Percentiles rank a stretch among this genome's conserved stretches.
Evolutionary conservation across 2,888 invertebrate genomes (phyloP).

Genomic region (Erpobdella octoculata): DNA sequence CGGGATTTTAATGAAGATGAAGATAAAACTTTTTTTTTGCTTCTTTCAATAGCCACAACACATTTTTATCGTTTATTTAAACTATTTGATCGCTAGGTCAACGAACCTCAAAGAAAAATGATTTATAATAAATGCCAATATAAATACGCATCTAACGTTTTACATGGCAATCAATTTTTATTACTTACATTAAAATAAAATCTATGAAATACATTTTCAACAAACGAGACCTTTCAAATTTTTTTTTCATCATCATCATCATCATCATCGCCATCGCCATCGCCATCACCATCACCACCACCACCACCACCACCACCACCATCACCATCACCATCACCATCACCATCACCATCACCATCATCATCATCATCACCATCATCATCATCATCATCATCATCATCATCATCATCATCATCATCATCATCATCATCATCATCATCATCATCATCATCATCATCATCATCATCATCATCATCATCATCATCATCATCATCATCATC

Average conservation of each 20-base stretch:
- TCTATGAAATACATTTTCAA: no score
- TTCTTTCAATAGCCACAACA: no score
- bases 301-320: background rate
- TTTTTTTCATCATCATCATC: background rate
- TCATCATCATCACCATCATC: slow-evolving; percentile 2
- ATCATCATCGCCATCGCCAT: slow-evolving; percentile 9
- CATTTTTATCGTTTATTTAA: no score
- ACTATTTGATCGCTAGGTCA: no score
- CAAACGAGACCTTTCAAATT: no score
- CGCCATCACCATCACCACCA: background rate
- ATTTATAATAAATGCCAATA: no score
- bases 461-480: slow-evolving; percentile 31
- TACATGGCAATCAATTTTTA: no score
- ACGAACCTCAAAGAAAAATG: no score
- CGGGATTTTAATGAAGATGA: no score
- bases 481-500: slow-evolving; percentile 20
- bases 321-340: slow-evolving; percentile 1
- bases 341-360: slow-evolving; percentile 8
- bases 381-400: slow-evolving; percentile 8
- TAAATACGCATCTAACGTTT: no score
- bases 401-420: slow-evolving; percentile 27
- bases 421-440: slow-evolving; percentile 30
- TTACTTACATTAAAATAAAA: no score
- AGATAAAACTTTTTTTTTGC: no score
- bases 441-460: slow-evolving; percentile 31